Percentiles rank a stretch among this genome's conserved stretches.
phyloP scores from a whole-genome alignment of 2,113 vertebrate species.

The Leptobrachium ailaonicum region DNA sequence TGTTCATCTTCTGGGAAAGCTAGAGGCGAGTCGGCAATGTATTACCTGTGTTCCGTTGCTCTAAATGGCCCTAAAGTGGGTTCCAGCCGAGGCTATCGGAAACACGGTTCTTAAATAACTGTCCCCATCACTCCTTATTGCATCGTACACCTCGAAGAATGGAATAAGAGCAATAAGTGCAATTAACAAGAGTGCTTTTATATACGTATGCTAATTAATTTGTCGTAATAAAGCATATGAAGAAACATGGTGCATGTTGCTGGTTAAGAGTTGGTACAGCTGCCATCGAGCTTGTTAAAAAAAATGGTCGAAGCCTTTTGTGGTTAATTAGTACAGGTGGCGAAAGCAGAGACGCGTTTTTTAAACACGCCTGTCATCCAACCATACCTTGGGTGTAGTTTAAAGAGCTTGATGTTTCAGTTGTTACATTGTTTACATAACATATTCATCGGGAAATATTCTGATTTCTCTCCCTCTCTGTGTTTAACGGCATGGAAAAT shows the following conservation, averaged over 20 bases:
- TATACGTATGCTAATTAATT: not conserved
- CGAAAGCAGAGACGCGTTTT: too few species aligned
- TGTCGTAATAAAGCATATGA: not conserved
- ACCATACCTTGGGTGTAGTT: too few species aligned
- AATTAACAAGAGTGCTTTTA: not conserved
- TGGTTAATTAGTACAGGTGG: too few species aligned
- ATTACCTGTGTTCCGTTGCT: not conserved
- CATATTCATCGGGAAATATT: too few species aligned
- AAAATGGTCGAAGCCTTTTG: too few species aligned
- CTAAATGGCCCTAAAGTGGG: not conserved
- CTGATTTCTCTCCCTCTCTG: too few species aligned
- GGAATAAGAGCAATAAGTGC: too few species aligned
- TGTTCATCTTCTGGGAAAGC: not conserved
- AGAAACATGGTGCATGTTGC: not conserved
- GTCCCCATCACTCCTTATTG: not conserved
- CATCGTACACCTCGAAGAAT: not conserved
- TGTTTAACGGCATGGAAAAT: too few species aligned
- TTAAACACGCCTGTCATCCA: too few species aligned
- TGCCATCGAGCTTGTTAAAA: too few species aligned
- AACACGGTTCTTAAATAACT: not conserved
- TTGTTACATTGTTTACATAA: too few species aligned
- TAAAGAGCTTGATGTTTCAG: too few species aligned
- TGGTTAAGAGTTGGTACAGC: not conserved
- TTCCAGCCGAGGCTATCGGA: not conserved
- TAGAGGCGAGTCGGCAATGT: not conserved